Base-by-base conservation (phyloP, 2,797 vertebrate genomes). In the Pipistrellus pipistrellus region DNA sequence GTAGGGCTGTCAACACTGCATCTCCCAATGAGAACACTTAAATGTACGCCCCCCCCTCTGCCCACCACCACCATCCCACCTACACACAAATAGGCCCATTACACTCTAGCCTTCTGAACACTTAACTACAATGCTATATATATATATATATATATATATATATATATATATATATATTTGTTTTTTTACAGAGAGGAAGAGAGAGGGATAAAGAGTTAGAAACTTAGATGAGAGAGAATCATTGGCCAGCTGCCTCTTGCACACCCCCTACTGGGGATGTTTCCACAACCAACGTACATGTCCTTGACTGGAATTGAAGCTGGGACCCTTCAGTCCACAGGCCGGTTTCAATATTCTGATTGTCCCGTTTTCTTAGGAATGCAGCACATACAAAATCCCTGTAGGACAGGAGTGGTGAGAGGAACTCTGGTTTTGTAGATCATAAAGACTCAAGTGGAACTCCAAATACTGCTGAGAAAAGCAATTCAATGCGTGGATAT, bases 21-120 rank as follows among this genome's bases (percentile, higher is more conserved):
- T 64, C 93, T 73, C 8, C 20, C 15, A 12, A n/a, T 32, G 44
- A 69, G 3, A 72, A 48, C 12, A 32, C 10, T 21, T 7, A 27
- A 41, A 20, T 3, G 12, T 35, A n/a, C 0, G 23, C 3, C 8
- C 3, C 2, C 2, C 15, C 18, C 21, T 15, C 0, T 0, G 9
- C 4, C 48, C 17, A 55, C 38, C 17, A 55, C 38, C 14, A 23
- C 8, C 30, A 55, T 3, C 13, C 3, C 4, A 3, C 27, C 12
- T 9, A 0, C 1, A 44, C 57, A 77, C 9, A 35, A 38, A 4
- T 25, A 11, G 8, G 30, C 20, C 17, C 20, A 3, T 4, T 17
- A 6, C 3, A 46, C 7, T 48, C 4, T 10, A 87, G 3, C 5
- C 55, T 94, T 55, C 41, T 12, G 20, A 25, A 46, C 66, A 32